phyloP scores from a whole-genome alignment of 1,140 invertebrate genomes.

The Bactericera cockerelli region DNA sequence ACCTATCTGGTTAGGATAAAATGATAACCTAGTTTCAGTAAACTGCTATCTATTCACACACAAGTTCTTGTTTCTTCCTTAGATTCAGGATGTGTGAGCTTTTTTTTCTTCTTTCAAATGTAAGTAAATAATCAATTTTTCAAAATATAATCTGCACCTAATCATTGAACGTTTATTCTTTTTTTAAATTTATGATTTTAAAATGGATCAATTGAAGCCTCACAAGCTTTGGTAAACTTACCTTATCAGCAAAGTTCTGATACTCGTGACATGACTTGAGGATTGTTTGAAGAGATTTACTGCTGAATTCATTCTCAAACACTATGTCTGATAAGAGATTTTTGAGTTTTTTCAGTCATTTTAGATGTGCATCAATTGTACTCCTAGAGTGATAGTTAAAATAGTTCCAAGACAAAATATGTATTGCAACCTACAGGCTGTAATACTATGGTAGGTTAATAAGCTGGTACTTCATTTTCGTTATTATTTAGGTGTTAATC shows the following conservation, averaged over 20 bases:
- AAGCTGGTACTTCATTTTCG: too few relatives aligned
- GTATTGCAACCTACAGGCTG: too few relatives aligned
- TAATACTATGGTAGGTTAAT: too few relatives aligned
- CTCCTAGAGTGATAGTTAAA: too few relatives aligned
- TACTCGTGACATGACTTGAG: conserved; percentile 1
- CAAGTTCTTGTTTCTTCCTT: too few relatives aligned
- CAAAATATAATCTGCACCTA: not conserved
- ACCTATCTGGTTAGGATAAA: too few relatives aligned
- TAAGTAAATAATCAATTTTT: not conserved
- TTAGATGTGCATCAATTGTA: not conserved
- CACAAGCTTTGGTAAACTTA: not conserved
- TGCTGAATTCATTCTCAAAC: conserved; percentile 6
- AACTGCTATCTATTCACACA: too few relatives aligned
- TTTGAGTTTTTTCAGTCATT: not conserved
- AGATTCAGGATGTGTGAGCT: not conserved
- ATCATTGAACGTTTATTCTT: not conserved
- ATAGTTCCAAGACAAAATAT: too few relatives aligned
- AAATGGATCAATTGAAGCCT: not conserved
- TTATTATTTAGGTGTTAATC: too few relatives aligned
- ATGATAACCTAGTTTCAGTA: too few relatives aligned
- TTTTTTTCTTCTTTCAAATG: not conserved
- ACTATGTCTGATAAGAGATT: not conserved
- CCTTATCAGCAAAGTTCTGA: not conserved
- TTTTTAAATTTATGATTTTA: not conserved
- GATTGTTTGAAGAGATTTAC: not conserved